Base-by-base conservation (phyloP, 2,888 invertebrate genomes). In the Plagodis pulveraria region DNA sequence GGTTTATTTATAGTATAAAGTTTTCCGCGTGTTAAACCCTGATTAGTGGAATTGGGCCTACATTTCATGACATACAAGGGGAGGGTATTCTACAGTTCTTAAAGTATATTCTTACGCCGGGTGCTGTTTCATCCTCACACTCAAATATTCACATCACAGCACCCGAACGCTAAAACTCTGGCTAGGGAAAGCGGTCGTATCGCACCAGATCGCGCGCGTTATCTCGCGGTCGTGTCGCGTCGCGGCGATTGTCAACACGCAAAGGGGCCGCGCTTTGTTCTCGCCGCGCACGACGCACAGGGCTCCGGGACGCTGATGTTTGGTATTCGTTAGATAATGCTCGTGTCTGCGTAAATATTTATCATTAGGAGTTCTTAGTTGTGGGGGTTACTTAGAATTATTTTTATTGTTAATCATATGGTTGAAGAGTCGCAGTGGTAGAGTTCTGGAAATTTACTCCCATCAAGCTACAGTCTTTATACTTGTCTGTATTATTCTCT, bases 201-300 rank as follows among this genome's bases (percentile, higher is more conserved):
- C 80, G 69, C 69, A 54, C 65, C 32, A 41, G 22, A 56, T 56
- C 56, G 71, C 71, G 9, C 40, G 58, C 56, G 57, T 63, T 62
- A 67, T 66, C 60, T 41, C 51, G 42, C 35, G 12, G 76, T 77
- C 81, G 84, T 84, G 82, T 75, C 73, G 77, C 72, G 22, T 22
- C 22, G 74, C 74, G 81, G 81, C 81, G 74, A 76, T 59, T 71
- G 78, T 11, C 7, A 6, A 12, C 6, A 5, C 12, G 42, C 76
- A 86, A 86, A 87, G 82, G 71, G 67, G 73, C 86, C 86, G 86
- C 81, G 66, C 74, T 80, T 84, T 83, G 83, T 80, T 68, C 56
- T 66, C 65, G 70, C 84, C 83, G 81, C 74, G 69, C 5, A 22
- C 63, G 66, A 65, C 69, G 68, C 32, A 49, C 35, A 35, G 50